Conservation (phyloP, 2,888 invertebrate species). For the Tachina grossa region DNA sequence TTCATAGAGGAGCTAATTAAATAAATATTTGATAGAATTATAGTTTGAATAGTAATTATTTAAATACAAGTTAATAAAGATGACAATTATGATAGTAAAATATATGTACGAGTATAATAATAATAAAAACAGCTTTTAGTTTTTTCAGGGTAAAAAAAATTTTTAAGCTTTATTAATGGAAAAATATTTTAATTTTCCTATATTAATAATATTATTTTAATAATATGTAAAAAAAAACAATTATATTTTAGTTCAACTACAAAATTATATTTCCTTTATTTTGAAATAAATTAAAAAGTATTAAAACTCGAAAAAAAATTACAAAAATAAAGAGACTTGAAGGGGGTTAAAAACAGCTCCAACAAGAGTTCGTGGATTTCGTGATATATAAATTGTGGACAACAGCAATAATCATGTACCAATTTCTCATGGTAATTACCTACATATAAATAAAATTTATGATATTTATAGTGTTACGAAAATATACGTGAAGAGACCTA, state of each 20-base stretch:
- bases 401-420: too few species aligned
- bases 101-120: not conserved
- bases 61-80: not conserved
- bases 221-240: not conserved
- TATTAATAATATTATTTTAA: too few species aligned
- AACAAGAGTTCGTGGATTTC: too few species aligned
- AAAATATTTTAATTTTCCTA: not conserved
- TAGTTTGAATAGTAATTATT: conserved; percentile 41
- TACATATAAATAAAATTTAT: too few species aligned
- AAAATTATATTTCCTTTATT: not conserved
- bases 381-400: too few species aligned
- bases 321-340: not conserved
- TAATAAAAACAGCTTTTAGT: too few species aligned
- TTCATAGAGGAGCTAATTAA: conserved; percentile 59
- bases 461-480: too few species aligned
- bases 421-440: too few species aligned
- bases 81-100: not conserved
- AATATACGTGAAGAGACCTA: too few species aligned
- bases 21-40: conserved; percentile 60
- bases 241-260: not conserved
- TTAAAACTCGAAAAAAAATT: not conserved
- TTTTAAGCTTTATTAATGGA: not conserved
- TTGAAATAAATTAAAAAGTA: not conserved
- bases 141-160: not conserved
- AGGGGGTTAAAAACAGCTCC: too few species aligned